phyloP scores from a whole-genome alignment of 92 coral and sea anemone genomes.

The Galaxea fascicularis region DNA sequence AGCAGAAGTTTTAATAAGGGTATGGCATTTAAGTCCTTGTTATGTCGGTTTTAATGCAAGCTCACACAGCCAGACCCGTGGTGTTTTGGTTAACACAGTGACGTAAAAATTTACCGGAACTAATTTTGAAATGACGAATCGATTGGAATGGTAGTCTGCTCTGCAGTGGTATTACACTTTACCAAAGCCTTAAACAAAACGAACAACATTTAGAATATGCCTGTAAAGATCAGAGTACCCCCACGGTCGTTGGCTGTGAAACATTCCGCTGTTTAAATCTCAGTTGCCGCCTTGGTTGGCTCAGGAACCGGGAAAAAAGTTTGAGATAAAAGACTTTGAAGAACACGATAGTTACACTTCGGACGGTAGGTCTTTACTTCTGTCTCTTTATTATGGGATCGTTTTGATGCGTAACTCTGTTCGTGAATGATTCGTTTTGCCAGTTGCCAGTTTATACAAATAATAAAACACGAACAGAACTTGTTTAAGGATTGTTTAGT shows the following conservation, averaged over 20 bases:
- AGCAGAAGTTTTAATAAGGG: background rate
- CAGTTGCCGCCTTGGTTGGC: background rate
- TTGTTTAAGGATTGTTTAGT: too few species aligned
- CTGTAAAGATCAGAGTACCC: background rate
- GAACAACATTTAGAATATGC: background rate
- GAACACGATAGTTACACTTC: background rate
- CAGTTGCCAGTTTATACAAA: background rate
- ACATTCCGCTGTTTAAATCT: background rate
- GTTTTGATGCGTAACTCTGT: background rate
- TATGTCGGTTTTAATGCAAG: background rate
- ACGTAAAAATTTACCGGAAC: background rate
- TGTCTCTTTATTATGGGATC: background rate
- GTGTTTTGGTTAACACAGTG: background rate
- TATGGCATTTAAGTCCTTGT: background rate
- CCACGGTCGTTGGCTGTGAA: background rate
- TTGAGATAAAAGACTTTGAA: background rate
- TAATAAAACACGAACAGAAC: background rate
- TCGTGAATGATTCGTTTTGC: background rate
- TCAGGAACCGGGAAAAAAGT: background rate
- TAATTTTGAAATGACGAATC: background rate
- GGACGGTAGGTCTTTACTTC: slow-evolving; percentile 4
- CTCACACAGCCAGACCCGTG: background rate
- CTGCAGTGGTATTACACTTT: background rate
- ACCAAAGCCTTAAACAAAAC: background rate
- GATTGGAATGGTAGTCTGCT: background rate